phyloP scores from a whole-genome alignment of 2,888 invertebrate genomes.

The Meandrusa payeni region DNA sequence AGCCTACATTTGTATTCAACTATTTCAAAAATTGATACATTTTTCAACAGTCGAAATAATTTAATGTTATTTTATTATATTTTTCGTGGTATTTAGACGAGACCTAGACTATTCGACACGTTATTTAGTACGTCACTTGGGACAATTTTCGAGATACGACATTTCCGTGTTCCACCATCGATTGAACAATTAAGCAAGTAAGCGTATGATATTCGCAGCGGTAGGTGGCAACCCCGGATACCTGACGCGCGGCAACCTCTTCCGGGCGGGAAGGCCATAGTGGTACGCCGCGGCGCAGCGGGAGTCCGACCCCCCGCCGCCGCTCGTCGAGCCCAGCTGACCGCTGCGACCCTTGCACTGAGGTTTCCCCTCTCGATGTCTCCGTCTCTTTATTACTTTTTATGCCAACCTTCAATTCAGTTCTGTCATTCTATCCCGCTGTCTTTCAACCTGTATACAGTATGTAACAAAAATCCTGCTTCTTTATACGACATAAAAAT shows the following conservation, averaged over 20 bases:
- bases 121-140: no score
- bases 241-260: constrained; percentile 36
- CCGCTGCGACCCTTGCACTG: constrained; percentile 13
- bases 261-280: constrained; percentile 58
- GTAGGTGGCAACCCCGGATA: constrained; percentile 34
- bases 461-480: constrained; percentile 18
- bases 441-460: constrained; percentile 1
- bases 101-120: no score
- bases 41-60: no score
- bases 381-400: constrained; percentile 8
- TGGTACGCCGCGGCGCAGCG: constrained; percentile 51
- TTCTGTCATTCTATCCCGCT: neutral
- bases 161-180: no score
- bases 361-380: constrained; percentile 15
- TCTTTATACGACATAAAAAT: neutral
- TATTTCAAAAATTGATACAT: no score
- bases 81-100: no score
- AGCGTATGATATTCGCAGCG: constrained; percentile 31
- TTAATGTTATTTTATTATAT: no score
- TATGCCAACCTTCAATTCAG: neutral
- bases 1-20: no score
- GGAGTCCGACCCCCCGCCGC: constrained; percentile 27
- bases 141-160: no score
- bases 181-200: no score
- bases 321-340: constrained; percentile 32